Base-by-base conservation (phyloP, 1,140 invertebrate species). In the Dreissena rostriformis region DNA sequence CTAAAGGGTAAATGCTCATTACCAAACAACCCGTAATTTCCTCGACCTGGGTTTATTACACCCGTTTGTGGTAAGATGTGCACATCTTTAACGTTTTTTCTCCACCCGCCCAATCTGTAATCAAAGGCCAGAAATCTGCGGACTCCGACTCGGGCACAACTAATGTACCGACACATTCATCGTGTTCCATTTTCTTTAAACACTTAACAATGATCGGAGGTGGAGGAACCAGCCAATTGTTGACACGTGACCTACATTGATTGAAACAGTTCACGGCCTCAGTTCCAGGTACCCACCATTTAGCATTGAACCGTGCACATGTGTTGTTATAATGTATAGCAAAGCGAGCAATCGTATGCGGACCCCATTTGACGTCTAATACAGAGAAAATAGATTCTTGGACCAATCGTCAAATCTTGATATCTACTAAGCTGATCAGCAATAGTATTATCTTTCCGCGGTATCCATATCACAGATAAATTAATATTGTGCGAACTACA, bases 211-310 rank as follows among this genome's bases (percentile, higher is more conserved):
- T 57, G 24, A 80, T 63, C 52, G 11, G 28, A 19, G 86, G 81
- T n/a, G 82, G 86, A 0, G 82, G 86, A 29, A 86, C 86, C 8
- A 86, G 77, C 86, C 76, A 86, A 73, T 86, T 86, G 39, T 75
- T 84, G 0, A 79, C 81, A 28, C 57, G 26, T 52, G 66, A 14
- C 85, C 85, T 79, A 24, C 0, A n/a, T 39, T 75, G 75, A 15
- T 12, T n/a, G 26, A 86, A 83, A 49, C 52, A 29, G 71, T 86
- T 55, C 28, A 83, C 63, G 2, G 53, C 65, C 24, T 80, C 75
- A 11, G 80, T 83, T 15, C 76, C 76, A 57, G 68, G 75, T 51
- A 70, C 82, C 80, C 80, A 86, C 24, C 67, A 79, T 12, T 61
- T 52, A 52, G 63, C 68, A 75, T 80, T 80, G 24, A 86, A 86